Evolutionary conservation across 2,797 vertebrate species (phyloP), one percentile per base, ranked within the genome.

Genomic region (Characodon lateralis): DNA sequence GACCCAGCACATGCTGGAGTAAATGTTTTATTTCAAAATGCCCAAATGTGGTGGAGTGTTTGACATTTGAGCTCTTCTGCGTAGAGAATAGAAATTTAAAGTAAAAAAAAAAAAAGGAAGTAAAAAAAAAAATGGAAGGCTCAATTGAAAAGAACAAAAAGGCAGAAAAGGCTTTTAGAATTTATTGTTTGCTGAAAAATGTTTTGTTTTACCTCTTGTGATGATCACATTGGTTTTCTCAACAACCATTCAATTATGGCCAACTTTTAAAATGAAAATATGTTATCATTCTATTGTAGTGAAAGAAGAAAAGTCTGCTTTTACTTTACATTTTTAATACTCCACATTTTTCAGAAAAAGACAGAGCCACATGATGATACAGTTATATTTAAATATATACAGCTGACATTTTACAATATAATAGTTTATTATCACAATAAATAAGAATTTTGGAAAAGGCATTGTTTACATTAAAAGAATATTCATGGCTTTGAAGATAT

Each of bases 351-450:
- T 93, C 86, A 91, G 85, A 90, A 94, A 91, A 93, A 91, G 91
- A 94, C 92, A 92, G 93, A 94, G 87, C 87, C 91, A 94, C 91
- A 87, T 89, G 80, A 90, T 93, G 90, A 89, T 94, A 95, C 92
- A 93, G 83, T 89, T 89, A 74, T 92, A 22, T 81, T 76, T 80
- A 74, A 69, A n/a, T 66, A 73, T 95, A 91, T 95, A 95, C 94
- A 95, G 91, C 94, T 93, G 82, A 85, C 90, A 94, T 94, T 96
- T n/a, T 95, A 96, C 94, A 96, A 82, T 92, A 91, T 92, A 90
- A 94, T 95, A 91, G 92, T 93, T 95, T 92, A 95, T 89, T 93
- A 88, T 94, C 86, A 95, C 92, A 94, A 93, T 88, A 90, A 87
- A 92, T 91, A 87, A 89, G 88, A 84, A 86, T 89, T 88, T 81